Evolutionary conservation across 2,888 invertebrate species (phyloP), one percentile per base, ranked within the genome.

Genomic region (Campopleginae sp.): DNA sequence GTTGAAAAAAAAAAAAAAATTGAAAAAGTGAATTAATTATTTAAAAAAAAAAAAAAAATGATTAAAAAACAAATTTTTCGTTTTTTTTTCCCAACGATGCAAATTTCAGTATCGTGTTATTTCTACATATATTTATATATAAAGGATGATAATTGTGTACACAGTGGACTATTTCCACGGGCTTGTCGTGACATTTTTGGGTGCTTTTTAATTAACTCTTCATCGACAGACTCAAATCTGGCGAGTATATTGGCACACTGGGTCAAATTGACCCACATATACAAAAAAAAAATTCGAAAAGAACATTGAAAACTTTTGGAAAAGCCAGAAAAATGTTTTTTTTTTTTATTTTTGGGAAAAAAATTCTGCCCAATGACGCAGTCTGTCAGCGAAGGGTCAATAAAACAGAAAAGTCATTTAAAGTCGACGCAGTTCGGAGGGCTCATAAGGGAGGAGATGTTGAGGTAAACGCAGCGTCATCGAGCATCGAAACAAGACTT

Each of bases 81-180:
- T n/a, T n/a, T n/a, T n/a, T n/a, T n/a, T n/a, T n/a, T n/a, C n/a
- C n/a, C n/a, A n/a, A n/a, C n/a, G n/a, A n/a, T n/a, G n/a, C n/a
- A n/a, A n/a, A n/a, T n/a, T n/a, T n/a, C n/a, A n/a, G n/a, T n/a
- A n/a, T n/a, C n/a, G n/a, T n/a, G n/a, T n/a, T n/a, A 74, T 80
- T 33, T 84, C 66, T 79, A 72, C 76, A 77, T 77, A 80, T 80
- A 79, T 87, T 75, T 71, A 75, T 84, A 81, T 80, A 81, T 86
- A 83, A 83, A 77, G 46, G 33, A 71, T 75, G 65, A 71, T 80
- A 85, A 82, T 72, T 82, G 66, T 86, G 23, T 78, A 86, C 80
- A 71, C 61, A 71, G 48, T 12, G 72, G 77, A 82, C 85, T 84
- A 84, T 80, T 85, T 83, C 80, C 74, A 81, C 79, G 46, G 38